Evolutionary conservation across 2,113 vertebrate genomes (phyloP).

Genomic region (Petroica traversi): DNA sequence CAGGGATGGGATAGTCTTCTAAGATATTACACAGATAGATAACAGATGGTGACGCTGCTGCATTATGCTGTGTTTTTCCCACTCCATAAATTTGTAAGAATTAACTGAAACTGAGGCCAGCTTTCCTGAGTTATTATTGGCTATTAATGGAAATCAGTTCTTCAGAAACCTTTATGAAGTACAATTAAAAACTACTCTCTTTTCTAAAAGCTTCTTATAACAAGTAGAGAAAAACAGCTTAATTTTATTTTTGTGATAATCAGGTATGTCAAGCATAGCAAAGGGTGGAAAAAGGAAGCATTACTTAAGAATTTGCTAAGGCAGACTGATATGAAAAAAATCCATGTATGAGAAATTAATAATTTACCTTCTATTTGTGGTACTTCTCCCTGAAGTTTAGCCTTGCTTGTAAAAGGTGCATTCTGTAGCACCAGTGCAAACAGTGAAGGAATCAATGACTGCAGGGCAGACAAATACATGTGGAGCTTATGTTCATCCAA

Average conservation of each 20-base stretch:
- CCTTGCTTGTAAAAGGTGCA: conserved; percentile 91
- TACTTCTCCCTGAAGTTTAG: conserved; percentile 86
- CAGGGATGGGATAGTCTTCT: background rate
- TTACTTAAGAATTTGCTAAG: background rate
- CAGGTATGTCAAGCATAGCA: background rate
- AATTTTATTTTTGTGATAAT: background rate
- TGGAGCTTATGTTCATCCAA: conserved; percentile 96
- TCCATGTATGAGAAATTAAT: background rate
- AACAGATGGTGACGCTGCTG: background rate
- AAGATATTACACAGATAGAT: background rate
- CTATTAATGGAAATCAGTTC: background rate
- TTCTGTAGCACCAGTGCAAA: conserved; percentile 93
- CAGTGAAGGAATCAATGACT: conserved; percentile 93
- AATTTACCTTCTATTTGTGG: conserved; percentile 90
- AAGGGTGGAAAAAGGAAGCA: background rate
- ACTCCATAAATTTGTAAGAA: background rate
- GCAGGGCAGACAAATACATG: conserved; percentile 90
- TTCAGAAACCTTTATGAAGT: background rate
- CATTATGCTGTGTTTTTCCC: background rate
- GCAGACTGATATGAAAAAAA: background rate
- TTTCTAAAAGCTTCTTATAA: background rate
- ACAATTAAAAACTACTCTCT: background rate
- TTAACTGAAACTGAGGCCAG: background rate
- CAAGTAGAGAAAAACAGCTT: background rate
- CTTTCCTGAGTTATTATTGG: background rate